A percentile compares a stretch with the other conserved stretches of the same genome.
These are phyloP conservation scores for Austrofundulus limnaeus DNA, from an alignment of 2,113 vertebrate genomes.

Conservation along the genomic window DNA sequence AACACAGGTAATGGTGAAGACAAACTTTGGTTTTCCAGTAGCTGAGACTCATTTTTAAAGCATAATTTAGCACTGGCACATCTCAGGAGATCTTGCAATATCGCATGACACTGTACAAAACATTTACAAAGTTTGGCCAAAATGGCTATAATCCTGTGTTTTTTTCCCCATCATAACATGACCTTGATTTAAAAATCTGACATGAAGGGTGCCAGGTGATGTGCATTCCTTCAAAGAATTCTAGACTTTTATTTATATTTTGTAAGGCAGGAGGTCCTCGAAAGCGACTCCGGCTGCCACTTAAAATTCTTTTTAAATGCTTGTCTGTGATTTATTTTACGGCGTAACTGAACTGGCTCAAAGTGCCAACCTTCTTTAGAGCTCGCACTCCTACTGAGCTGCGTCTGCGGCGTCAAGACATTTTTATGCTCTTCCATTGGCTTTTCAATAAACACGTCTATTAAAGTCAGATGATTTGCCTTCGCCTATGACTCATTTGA, in stretches of 20 bases:
- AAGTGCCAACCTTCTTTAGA: conserved; percentile 20
- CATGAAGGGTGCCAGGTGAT: no score
- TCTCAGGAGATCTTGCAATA: no score
- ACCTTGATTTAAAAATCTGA: no score
- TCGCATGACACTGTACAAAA: no score
- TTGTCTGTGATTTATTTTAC: conserved; percentile 42
- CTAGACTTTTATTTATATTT: conserved; percentile 1
- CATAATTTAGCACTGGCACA: no score
- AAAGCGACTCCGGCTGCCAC: conserved; percentile 33
- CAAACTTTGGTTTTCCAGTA: no score
- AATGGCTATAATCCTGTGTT: no score
- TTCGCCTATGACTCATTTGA: conserved; percentile 18
- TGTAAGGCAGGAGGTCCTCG: conserved; percentile 22
- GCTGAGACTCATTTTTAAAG: no score
- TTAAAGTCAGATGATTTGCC: conserved; percentile 44
- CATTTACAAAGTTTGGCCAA: no score
- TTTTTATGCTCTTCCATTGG: conserved; percentile 23
- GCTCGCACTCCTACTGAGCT: conserved; percentile 18
- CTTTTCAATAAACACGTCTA: conserved; percentile 43
- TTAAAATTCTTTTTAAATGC: conserved; percentile 57
- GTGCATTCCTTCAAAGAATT: no score
- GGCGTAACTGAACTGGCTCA: conserved; percentile 35
- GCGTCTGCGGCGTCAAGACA: conserved; percentile 11
- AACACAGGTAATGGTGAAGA: no score
- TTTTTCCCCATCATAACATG: no score